phyloP scores from a whole-genome alignment of 2,113 vertebrate species.

The Tiliqua scincoides region DNA sequence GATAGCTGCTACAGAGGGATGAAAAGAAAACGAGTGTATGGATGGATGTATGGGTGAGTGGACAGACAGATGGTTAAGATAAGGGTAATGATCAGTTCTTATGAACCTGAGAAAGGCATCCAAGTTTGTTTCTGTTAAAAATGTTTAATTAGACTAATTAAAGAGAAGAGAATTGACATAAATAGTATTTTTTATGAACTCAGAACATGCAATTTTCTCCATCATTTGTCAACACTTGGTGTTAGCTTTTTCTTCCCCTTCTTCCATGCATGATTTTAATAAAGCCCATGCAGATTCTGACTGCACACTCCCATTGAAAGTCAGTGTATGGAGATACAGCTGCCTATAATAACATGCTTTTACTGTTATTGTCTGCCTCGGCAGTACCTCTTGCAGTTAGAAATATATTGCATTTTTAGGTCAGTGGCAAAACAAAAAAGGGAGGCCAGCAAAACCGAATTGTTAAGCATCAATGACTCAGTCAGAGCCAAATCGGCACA shows the following conservation, averaged over 20 bases:
- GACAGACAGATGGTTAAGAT: slow-evolving; percentile 28
- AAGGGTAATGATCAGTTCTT: slow-evolving; percentile 23
- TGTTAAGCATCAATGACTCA: neutral
- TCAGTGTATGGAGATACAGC: neutral
- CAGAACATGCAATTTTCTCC: slow-evolving; percentile 10
- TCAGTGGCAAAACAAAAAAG: neutral
- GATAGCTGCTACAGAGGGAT: slow-evolving; percentile 4
- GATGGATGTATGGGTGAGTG: slow-evolving; percentile 19
- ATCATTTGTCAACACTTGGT: slow-evolving; percentile 23
- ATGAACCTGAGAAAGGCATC: slow-evolving; percentile 26
- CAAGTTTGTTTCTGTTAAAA: slow-evolving; percentile 37
- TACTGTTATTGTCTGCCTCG: neutral
- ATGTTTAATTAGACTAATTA: slow-evolving; percentile 42
- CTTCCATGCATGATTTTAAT: slow-evolving; percentile 12
- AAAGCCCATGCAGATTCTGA: neutral
- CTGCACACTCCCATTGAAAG: neutral
- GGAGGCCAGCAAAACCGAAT: neutral
- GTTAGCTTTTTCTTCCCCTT: neutral
- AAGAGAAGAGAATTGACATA: slow-evolving; percentile 25
- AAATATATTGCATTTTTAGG: slow-evolving; percentile 10
- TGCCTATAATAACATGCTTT: slow-evolving; percentile 6
- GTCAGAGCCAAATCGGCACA: neutral
- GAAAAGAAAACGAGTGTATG: slow-evolving; percentile 8
- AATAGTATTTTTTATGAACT: slow-evolving; percentile 27
- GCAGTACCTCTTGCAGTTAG: neutral